Conservation (phyloP, 2,888 invertebrate genomes). For the Phanerotoma sp. region DNA sequence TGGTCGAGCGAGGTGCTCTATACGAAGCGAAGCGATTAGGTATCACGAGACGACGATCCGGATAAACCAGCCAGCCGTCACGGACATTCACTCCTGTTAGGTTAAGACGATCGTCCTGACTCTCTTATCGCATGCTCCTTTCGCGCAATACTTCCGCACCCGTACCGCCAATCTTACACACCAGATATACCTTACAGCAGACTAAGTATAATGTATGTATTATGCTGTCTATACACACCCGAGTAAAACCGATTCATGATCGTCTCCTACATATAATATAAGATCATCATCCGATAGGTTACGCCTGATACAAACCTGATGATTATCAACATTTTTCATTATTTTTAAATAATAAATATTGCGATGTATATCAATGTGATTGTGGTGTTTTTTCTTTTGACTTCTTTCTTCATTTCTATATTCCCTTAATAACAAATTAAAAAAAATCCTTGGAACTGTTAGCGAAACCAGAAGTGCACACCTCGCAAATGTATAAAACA, state of each 20-base stretch:
- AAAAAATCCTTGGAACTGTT: no score
- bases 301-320: background rate
- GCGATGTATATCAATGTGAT: background rate
- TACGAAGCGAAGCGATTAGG: slow-evolving; percentile 31
- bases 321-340: slow-evolving; percentile 8
- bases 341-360: background rate
- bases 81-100: slow-evolving; percentile 14
- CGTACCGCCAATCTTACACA: no score
- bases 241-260: background rate
- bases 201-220: no score
- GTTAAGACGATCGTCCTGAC: slow-evolving; percentile 5
- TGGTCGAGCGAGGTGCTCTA: slow-evolving; percentile 11
- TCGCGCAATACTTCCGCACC: no score
- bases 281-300: slow-evolving; percentile 15
- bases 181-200: no score
- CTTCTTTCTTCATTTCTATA: no score
- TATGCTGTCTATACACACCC: slow-evolving; percentile 10
- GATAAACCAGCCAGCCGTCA: slow-evolving; percentile 47
- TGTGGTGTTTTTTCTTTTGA: no score
- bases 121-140: slow-evolving; percentile 14
- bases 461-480: no score
- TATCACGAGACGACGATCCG: slow-evolving; percentile 45
- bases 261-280: background rate
- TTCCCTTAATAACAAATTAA: no score
- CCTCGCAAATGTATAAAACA: no score